phyloP scores from a whole-genome alignment of 2,888 invertebrate species.

The Perizoma affinitatum region DNA sequence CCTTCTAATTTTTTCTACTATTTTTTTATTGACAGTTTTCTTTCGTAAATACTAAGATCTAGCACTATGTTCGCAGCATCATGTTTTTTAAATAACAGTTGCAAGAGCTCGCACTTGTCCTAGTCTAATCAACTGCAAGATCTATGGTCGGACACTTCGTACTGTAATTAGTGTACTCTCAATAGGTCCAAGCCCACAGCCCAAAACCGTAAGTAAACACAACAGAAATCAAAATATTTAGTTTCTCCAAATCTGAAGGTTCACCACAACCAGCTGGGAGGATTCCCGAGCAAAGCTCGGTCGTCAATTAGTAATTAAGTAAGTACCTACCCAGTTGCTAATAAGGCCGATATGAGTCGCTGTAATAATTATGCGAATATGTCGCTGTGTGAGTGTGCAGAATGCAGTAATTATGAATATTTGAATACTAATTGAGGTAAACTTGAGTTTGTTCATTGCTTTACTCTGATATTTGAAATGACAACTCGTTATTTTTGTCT shows the following conservation, averaged over 20 bases:
- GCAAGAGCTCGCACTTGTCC: slow-evolving; percentile 12
- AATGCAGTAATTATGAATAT: slow-evolving; percentile 26
- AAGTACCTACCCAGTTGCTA: slow-evolving; percentile 11
- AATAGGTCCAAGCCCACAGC: slow-evolving; percentile 20
- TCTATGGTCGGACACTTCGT: slow-evolving; percentile 22
- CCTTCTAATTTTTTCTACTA: too few species aligned
- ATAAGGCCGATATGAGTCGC: slow-evolving; percentile 10
- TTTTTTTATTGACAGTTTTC: too few species aligned
- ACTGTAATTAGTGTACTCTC: slow-evolving; percentile 27
- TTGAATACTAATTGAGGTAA: slow-evolving; percentile 32
- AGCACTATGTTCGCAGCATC: too few species aligned
- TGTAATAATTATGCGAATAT: slow-evolving; percentile 14
- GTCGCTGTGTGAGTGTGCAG: slow-evolving; percentile 19
- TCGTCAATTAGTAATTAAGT: neutral
- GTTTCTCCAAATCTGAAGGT: too few species aligned
- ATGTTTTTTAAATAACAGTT: too few species aligned
- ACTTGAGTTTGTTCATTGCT: slow-evolving; percentile 25
- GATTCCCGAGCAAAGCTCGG: too few species aligned
- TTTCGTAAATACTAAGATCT: too few species aligned
- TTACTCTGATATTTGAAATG: slow-evolving; percentile 25
- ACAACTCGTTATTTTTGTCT: slow-evolving; percentile 15
- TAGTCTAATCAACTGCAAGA: slow-evolving; percentile 21
- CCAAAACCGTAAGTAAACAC: slow-evolving; percentile 13
- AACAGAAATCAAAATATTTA: too few species aligned
- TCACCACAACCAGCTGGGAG: neutral